Conservation (phyloP, 2,113 vertebrate species). For the Thinocorus orbignyianus region DNA sequence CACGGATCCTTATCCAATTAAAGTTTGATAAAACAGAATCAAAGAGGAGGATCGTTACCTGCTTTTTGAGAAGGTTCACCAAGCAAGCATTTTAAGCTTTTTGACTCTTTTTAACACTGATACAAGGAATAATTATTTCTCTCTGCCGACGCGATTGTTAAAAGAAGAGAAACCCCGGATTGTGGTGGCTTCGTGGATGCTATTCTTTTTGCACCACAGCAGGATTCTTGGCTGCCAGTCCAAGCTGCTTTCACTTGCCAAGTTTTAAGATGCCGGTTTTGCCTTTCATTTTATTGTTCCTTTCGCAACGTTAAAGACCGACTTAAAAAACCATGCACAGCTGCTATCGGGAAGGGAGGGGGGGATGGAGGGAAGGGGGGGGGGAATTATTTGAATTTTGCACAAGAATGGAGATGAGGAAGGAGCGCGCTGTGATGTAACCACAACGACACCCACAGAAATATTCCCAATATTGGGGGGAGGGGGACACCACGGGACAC, state of each 20-base stretch:
- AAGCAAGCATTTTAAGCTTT: slow-evolving; percentile 57
- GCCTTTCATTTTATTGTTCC: slow-evolving; percentile 80
- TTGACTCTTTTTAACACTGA: slow-evolving; percentile 65
- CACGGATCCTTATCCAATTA: background rate
- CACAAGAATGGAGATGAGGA: slow-evolving; percentile 53
- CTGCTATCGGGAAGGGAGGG: slow-evolving; percentile 58
- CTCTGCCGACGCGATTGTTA: slow-evolving; percentile 48
- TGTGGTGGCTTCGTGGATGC: slow-evolving; percentile 55
- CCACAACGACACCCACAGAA: slow-evolving; percentile 60
- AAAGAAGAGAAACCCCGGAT: slow-evolving; percentile 39
- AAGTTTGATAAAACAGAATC: slow-evolving; percentile 10
- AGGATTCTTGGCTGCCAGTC: slow-evolving; percentile 88
- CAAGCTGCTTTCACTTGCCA: slow-evolving; percentile 81
- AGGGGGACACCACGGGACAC: too few relatives aligned
- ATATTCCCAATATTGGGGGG: slow-evolving; percentile 26
- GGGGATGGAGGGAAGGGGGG: background rate
- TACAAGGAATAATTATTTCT: slow-evolving; percentile 63
- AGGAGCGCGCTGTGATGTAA: slow-evolving; percentile 50
- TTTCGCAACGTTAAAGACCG: slow-evolving; percentile 64
- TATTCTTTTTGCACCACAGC: slow-evolving; percentile 82
- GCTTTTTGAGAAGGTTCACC: slow-evolving; percentile 23
- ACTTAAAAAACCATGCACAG: slow-evolving; percentile 66
- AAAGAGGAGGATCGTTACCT: slow-evolving; percentile 51
- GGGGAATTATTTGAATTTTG: slow-evolving; percentile 66
- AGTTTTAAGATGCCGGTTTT: slow-evolving; percentile 76